phyloP scores from a whole-genome alignment of 2,113 vertebrate species.

The Oncorhynchus kisutch region DNA sequence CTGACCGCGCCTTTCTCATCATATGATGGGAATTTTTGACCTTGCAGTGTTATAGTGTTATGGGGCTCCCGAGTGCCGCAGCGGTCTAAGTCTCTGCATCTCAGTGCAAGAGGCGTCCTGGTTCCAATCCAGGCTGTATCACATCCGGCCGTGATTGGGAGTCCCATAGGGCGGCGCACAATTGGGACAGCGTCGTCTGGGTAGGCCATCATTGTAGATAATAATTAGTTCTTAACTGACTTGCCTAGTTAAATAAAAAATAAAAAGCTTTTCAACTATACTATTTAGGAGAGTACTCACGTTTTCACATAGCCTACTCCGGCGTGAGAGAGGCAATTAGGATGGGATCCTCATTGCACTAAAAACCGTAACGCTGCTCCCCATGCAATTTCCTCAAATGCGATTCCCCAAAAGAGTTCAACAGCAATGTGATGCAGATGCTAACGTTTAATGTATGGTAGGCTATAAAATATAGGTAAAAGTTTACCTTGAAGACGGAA shows the following conservation, averaged over 20 bases:
- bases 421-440: conserved; percentile 1
- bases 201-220: too few species aligned
- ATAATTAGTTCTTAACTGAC: too few species aligned
- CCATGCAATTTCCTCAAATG: conserved; percentile 27
- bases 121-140: too few species aligned
- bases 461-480: conserved; percentile 22
- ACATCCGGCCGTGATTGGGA: too few species aligned
- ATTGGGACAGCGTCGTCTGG: too few species aligned
- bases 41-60: conserved; percentile 60
- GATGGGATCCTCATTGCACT: conserved; percentile 1
- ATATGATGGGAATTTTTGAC: conserved; percentile 58
- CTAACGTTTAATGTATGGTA: neutral
- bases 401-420: conserved; percentile 41
- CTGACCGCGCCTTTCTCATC: conserved; percentile 25
- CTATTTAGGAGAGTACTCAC: conserved; percentile 9
- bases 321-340: conserved; percentile 39
- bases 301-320: conserved; percentile 24
- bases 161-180: too few species aligned
- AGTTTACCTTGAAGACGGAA: conserved; percentile 69
- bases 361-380: neutral
- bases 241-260: too few species aligned
- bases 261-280: conserved; percentile 34
- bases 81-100: too few species aligned
- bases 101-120: too few species aligned
- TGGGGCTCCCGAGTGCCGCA: too few species aligned